Base-by-base conservation (phyloP, 1,140 invertebrate species). In the Tachypleus tridentatus region DNA sequence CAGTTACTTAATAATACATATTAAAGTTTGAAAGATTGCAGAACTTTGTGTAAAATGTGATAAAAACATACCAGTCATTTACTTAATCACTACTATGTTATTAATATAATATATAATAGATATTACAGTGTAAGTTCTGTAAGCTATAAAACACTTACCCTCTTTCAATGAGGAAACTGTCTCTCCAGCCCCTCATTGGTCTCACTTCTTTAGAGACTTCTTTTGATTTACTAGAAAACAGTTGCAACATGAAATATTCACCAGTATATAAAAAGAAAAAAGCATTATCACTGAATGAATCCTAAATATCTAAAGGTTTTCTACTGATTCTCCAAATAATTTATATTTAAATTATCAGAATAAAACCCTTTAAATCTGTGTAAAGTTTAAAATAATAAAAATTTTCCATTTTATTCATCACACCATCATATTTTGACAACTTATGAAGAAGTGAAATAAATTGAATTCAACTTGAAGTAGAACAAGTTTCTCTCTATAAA, bases 151-250 rank as follows among this genome's bases (percentile, higher is more conserved):
- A 58, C 10, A 58, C 66, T 69, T 71, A 80, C 79, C 80, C 80
- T 73, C 87, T 89, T 77, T 97, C 93, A 69, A 97, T 90, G n/a
- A 97, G 79, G 58, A 82, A 72, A 5, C 78, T 77, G 62, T 83
- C 76, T 61, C 79, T 72, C 81, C 81, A 82, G 3, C 60, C 58
- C n/a, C 60, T 67, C 50, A 64, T 67, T 51, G 60, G 53, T 48
- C 60, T 49, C 4, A 67, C 66, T 64, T 67, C 66, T 49, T 60
- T 64, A 50, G 64, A 63, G 48, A 59, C 56, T 29, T 67, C 63
- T 58, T 63, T 63, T 51, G 66, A 67, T 51, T 63, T 67, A 58
- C 11, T 11, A 57, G 57, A 9, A 56, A 56, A 10, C 56, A 57
- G 52, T 58, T 50, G 51, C 51, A 29, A 29, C 29, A 29, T 29